Evolutionary conservation across 1,140 invertebrate species (phyloP), one percentile per base, ranked within the genome.

Genomic region (Lycorma delicatula): DNA sequence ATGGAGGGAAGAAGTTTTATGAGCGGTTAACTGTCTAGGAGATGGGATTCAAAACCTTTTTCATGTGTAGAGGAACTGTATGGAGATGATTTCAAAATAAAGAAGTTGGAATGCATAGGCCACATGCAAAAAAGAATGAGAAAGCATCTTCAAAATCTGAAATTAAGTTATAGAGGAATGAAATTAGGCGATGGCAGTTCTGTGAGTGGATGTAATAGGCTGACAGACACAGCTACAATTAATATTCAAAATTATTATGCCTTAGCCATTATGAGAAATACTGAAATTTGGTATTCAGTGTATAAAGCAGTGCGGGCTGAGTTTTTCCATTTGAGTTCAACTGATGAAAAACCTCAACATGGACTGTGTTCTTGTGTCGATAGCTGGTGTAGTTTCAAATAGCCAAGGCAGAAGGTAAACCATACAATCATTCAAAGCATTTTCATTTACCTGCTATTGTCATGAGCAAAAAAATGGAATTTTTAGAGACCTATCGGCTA

Each of bases 1-100:
- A 25, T 13, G 55, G 55, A 29, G 46, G 16, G 9, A 29, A 18
- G n/a, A n/a, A n/a, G n/a, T n/a, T n/a, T n/a, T n/a, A n/a, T n/a
- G n/a, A n/a, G n/a, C n/a, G n/a, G n/a, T n/a, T n/a, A 4, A 55
- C 29, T 60, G 61, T 52, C 44, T 64, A n/a, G 58, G 61, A 16
- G 58, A 63, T 26, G 61, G 61, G 61, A 64, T 38, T 53, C 58
- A 7, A 51, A 60, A 16, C 47, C 41, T 26, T 60, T n/a, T 31
- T 22, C 29, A 9, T 13, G 12, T 26, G 51, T 61, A 22, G 11
- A 22, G 22, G 28, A 58, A 25, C 51, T 52, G 1, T 58, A 61
- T 38, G 55, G 56, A 7, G 48, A 55, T 55, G 20, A 47, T 52
- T 31, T 58, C 46, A 12, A 31, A 46, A 50, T 65, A 46, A 58